These are phyloP conservation scores for Acrocyrtus sp. DNA, from an alignment of 2,888 invertebrate genomes.

Conservation along the genomic window DNA sequence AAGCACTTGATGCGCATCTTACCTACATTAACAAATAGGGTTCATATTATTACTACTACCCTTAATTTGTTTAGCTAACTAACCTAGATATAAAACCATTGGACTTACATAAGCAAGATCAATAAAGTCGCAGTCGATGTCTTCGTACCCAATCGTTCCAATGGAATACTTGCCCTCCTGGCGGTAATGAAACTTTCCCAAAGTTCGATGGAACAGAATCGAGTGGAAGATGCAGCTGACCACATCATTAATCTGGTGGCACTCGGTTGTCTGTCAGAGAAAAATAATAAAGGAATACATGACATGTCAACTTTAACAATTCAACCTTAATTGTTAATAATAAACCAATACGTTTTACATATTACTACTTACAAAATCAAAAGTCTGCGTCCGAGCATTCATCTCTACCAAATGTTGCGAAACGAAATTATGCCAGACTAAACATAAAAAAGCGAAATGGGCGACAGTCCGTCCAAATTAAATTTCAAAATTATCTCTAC, in stretches of 20 bases:
- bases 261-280: conserved; percentile 74
- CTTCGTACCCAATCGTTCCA: conserved; percentile 94
- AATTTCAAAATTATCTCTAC: conserved; percentile 4
- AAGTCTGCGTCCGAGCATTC: conserved; percentile 68
- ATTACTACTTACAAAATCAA: conserved; percentile 68
- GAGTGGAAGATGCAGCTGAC: conserved; percentile 93
- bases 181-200: conserved; percentile 94
- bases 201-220: conserved; percentile 87
- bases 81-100: background rate
- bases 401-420: conserved; percentile 61
- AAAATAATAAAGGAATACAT: conserved; percentile 10
- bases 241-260: conserved; percentile 91
- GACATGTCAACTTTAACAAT: no score
- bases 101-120: conserved; percentile 92
- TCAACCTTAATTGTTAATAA: background rate
- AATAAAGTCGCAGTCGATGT: conserved; percentile 97
- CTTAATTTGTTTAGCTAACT: background rate
- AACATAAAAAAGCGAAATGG: background rate
- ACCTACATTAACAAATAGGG: conserved; percentile 69
- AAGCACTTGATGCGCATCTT: conserved; percentile 85
- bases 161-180: conserved; percentile 95
- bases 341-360: no score
- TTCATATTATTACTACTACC: background rate
- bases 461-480: conserved; percentile 1
- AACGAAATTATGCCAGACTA: no score